Percentiles rank a stretch among this genome's conserved stretches.
Conservation (phyloP, 2,888 invertebrate genomes). For the Nomada ferruginata region DNA sequence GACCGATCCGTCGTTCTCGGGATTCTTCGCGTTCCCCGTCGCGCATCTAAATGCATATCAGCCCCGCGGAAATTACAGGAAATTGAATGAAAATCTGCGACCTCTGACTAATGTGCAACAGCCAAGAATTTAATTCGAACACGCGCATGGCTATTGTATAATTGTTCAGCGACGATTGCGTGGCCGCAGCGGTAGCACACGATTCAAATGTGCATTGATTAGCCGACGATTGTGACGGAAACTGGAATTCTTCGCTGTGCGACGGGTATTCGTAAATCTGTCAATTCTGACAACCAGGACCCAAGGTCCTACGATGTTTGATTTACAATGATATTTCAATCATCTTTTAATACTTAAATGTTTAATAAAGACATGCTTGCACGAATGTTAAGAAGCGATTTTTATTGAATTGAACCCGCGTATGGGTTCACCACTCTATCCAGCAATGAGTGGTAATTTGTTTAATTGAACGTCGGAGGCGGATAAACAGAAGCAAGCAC, state of each 20-base stretch:
- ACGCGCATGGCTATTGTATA: neutral
- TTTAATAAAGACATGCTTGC: too few relatives aligned
- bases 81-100: constrained; percentile 43
- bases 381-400: too few relatives aligned
- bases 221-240: neutral
- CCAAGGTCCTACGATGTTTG: too few relatives aligned
- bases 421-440: neutral
- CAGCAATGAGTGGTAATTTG: constrained; percentile 2
- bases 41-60: constrained; percentile 2
- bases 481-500: neutral
- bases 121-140: constrained; percentile 39
- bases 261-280: neutral
- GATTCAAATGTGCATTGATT: constrained; percentile 39
- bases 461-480: constrained; percentile 9
- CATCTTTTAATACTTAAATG: too few relatives aligned
- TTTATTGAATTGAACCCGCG: neutral
- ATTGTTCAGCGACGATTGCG: constrained; percentile 32
- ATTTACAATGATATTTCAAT: too few relatives aligned
- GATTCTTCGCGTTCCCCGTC: neutral
- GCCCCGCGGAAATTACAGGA: constrained; percentile 20
- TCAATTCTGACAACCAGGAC: too few relatives aligned
- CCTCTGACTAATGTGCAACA: constrained; percentile 32
- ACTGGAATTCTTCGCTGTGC: neutral
- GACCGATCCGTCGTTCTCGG: neutral
- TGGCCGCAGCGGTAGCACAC: neutral